Conservation (phyloP, 23 tunicate species). For the Styela plicata region DNA sequence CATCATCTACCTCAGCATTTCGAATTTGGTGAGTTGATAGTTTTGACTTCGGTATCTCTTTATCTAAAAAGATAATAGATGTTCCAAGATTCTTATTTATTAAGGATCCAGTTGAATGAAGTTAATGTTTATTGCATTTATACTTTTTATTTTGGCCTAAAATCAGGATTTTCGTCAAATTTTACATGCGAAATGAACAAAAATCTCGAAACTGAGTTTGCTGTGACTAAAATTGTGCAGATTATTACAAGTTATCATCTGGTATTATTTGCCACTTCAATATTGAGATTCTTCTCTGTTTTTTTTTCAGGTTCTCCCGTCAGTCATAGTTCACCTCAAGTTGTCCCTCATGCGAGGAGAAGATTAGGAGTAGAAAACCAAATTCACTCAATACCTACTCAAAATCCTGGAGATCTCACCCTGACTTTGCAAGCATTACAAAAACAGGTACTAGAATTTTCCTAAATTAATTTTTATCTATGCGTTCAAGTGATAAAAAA, state of each 20-base stretch:
- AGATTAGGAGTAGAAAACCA: constrained; percentile 7
- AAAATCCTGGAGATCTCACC: constrained; percentile 33
- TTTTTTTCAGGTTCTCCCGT: constrained; percentile 7
- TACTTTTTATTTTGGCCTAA: background rate
- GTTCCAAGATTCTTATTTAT: no score
- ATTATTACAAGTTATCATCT: no score
- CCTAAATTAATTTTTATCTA: no score
- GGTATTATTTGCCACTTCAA: no score
- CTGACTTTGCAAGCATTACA: constrained; percentile 61
- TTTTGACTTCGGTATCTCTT: no score
- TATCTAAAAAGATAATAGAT: no score
- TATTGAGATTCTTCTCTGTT: no score
- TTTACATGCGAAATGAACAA: background rate
- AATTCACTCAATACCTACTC: background rate
- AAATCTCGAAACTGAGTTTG: no score
- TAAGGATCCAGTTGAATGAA: no score
- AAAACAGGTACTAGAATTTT: constrained; percentile 71
- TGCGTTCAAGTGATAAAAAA: no score
- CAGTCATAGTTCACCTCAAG: constrained; percentile 27
- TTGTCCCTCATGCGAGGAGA: constrained; percentile 20
- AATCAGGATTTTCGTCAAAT: background rate
- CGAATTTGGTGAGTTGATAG: background rate
- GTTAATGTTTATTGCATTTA: no score
- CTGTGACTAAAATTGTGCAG: no score
- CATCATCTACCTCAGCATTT: background rate